phyloP scores from a whole-genome alignment of 1,140 invertebrate genomes.

The Zaprionus nigranus region DNA sequence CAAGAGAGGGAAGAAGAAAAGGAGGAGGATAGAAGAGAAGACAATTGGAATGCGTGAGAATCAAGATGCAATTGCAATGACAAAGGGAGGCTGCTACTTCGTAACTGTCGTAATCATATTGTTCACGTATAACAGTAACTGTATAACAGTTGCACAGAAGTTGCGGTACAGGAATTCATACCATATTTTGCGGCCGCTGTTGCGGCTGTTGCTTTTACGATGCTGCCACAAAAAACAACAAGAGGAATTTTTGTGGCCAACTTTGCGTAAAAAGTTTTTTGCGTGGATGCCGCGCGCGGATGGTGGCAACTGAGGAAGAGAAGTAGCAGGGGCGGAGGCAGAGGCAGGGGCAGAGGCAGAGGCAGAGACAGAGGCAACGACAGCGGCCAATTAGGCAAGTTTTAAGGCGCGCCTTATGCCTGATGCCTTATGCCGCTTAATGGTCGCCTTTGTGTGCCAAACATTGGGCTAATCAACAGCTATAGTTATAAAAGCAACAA shows the following conservation, averaged over 20 bases:
- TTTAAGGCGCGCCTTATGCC: slow-evolving; percentile 43
- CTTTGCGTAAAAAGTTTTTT: slow-evolving; percentile 44
- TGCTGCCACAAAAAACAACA: slow-evolving; percentile 28
- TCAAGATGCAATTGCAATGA: not conserved
- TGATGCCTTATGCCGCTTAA: slow-evolving; percentile 37
- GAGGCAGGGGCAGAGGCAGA: not conserved
- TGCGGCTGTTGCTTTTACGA: slow-evolving; percentile 30
- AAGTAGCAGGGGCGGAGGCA: not conserved
- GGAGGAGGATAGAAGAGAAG: not conserved
- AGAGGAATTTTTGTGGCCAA: slow-evolving; percentile 37
- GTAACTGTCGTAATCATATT: not conserved
- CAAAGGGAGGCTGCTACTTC: not conserved
- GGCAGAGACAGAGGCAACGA: not conserved
- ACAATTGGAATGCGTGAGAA: not conserved
- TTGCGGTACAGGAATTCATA: not conserved
- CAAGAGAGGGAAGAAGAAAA: not conserved
- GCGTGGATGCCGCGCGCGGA: too few relatives aligned
- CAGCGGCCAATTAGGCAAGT: slow-evolving; percentile 64
- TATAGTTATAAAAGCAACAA: slow-evolving; percentile 13
- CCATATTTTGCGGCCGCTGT: not conserved
- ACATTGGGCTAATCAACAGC: slow-evolving; percentile 62
- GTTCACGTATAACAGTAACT: not conserved
- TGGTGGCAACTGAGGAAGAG: too few relatives aligned
- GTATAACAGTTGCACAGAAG: not conserved
- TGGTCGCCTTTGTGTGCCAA: slow-evolving; percentile 45